Base-by-base conservation (phyloP, 2,113 vertebrate genomes). In the Oenanthe oenanthe region DNA sequence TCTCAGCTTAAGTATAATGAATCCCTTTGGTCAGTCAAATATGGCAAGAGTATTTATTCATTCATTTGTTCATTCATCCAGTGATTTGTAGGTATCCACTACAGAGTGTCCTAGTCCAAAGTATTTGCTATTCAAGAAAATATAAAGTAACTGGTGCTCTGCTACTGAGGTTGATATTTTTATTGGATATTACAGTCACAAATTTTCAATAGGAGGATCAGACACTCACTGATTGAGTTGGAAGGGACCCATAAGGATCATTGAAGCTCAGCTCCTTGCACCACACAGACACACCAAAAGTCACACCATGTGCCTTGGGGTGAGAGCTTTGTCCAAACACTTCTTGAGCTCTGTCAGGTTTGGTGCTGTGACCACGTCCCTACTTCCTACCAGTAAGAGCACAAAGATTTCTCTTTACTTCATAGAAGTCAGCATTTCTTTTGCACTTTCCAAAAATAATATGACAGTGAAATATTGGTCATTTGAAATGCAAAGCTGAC, bases 251-350 rank as follows among this genome's bases (percentile, higher is more conserved):
- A 25, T 24, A 17, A 25, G 24, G 24, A 25, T 32, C 3, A 15
- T 7, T 18, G 13, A 24, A 67, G 10, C 17, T 8, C 29, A 53
- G 20, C 7, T 61, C 54, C 24, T 74, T 24, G 38, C 19, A 24
- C 13, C 0, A 0, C 17, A 47, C 24, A 82, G 24, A 47, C 29
- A 47, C 13, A 10, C 5, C 13, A n/a, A 29, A 22, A 10, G 7
- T 40, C 47, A 61, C 17, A 34, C 11, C 24, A 15, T 25, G 53
- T 14, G 19, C 18, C 45, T 34, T 70, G 24, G 12, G 32, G 13
- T 40, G 15, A 53, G 10, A n/a, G 6, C 16, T 15, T 29, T 9
- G 4, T 31, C 28, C 53, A 74, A 60, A 45, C 10, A 6, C 10
- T 29, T 19, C 31, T 58, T 25, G 32, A 67, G 12, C 10, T 53